Evolutionary conservation across 2,113 vertebrate species (phyloP), one percentile per base, ranked within the genome.

Genomic region (Hassar affinis): DNA sequence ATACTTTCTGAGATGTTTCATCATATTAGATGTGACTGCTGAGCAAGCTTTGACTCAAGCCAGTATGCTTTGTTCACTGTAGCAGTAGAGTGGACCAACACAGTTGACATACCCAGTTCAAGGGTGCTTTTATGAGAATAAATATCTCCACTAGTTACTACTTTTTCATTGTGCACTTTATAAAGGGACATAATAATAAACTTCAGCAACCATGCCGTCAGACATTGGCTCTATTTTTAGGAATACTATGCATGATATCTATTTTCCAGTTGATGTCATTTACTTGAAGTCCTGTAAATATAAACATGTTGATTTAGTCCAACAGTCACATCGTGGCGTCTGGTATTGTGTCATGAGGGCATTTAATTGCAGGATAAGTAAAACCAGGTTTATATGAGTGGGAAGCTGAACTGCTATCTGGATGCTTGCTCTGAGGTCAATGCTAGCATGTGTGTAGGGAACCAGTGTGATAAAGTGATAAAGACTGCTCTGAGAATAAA

Each of bases 341-440:
- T 47, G 38, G 52, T 49, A 64, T 78, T 87, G 85, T 83, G 54
- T 89, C 85, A 81, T 69, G 17, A 79, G 66, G 20, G 27, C 33
- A 77, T 83, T 88, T 84, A 85, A 57, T 81, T 78, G 51, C 82
- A 68, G 81, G 81, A 69, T 52, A 78, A 54, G 74, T 85, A 79
- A 88, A 88, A 56, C 59, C 22, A 85, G 54, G 87, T 91, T 90
- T 66, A 87, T 84, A 79, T 81, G 61, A 79, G 79, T 83, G 80
- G 76, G 79, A 87, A 87, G 69, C 25, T 56, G 79, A 74, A 79
- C 80, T 86, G 82, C 79, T 87, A 83, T 84, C 79, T 80, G 47
- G 79, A 86, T 86, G 85, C 89, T 83, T 25, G 35, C 61, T 83
- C 84, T 91, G 88, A 91, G 85, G 83, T 92, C 88, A 91, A 68